phyloP scores from a whole-genome alignment of 2,113 vertebrate species.

The Marmota monax region DNA sequence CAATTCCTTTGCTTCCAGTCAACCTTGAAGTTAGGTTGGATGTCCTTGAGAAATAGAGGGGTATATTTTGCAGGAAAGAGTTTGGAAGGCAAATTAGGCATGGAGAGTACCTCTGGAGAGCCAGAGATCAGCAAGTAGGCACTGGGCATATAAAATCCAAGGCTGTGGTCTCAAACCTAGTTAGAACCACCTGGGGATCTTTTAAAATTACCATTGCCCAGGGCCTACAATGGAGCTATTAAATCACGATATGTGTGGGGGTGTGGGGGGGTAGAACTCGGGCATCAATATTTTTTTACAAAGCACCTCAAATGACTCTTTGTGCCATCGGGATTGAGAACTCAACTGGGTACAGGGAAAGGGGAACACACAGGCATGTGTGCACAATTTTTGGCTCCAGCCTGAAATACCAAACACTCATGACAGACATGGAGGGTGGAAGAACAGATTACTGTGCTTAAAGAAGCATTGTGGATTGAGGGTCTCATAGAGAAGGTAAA shows the following conservation, averaged over 20 bases:
- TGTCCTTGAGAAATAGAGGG: neutral
- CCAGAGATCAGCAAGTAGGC: conserved; percentile 14
- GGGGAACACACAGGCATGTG: neutral
- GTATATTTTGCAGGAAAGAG: neutral
- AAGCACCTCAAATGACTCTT: conserved; percentile 32
- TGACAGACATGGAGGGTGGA: neutral
- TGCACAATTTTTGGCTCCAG: conserved; percentile 26
- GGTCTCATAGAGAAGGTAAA: neutral
- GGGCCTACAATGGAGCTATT: neutral
- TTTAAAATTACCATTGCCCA: conserved; percentile 14
- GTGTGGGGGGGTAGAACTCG: neutral
- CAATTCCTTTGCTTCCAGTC: neutral
- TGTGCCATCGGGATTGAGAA: neutral
- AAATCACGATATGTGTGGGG: neutral
- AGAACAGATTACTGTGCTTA: neutral
- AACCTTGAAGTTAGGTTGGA: neutral
- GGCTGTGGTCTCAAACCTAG: conserved; percentile 12
- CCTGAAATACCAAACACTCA: neutral
- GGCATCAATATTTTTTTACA: conserved; percentile 17
- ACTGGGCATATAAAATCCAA: neutral
- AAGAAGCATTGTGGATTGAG: neutral
- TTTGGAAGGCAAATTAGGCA: conserved; percentile 38
- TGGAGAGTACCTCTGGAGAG: neutral
- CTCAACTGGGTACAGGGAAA: neutral
- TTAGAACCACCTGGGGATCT: neutral